Conservation (phyloP, 2,797 vertebrate species). For the Darevskia nairensis region DNA sequence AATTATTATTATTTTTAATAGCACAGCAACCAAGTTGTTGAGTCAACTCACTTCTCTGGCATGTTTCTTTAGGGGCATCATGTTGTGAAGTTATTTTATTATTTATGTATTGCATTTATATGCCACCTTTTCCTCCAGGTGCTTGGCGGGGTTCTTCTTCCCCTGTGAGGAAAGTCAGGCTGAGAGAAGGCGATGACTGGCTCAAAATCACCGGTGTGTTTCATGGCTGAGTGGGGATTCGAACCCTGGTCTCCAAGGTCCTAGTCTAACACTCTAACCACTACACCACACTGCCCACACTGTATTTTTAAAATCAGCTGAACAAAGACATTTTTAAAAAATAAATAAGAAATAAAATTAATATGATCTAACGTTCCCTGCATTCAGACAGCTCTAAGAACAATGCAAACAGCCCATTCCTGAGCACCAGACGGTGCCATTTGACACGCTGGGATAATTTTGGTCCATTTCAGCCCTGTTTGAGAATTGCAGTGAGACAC, state of each 20-base stretch:
- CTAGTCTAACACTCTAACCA: too few relatives aligned
- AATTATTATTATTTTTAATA: not conserved
- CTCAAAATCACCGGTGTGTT: too few relatives aligned
- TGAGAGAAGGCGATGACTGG: too few relatives aligned
- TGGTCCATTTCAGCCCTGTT: accelerated
- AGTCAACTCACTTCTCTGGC: not conserved
- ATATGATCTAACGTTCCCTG: not conserved
- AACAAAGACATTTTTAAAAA: not conserved
- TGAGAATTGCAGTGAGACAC: not conserved
- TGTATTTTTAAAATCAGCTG: not conserved
- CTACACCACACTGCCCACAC: too few relatives aligned
- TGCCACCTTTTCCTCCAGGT: too few relatives aligned
- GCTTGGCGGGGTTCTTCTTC: too few relatives aligned
- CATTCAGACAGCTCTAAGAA: conserved; percentile 14
- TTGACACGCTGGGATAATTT: conserved; percentile 11
- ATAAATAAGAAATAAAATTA: not conserved
- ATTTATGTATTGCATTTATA: too few relatives aligned
- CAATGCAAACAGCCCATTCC: conserved; percentile 25
- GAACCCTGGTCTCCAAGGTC: too few relatives aligned
- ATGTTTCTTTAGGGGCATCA: conserved; percentile 19
- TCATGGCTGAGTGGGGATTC: too few relatives aligned
- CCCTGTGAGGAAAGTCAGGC: too few relatives aligned
- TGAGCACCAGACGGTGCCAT: not conserved
- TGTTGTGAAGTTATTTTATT: not conserved
- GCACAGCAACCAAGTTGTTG: conserved; percentile 5